These are phyloP conservation scores for Drosophila subsilvestris DNA, from an alignment of 2,888 invertebrate genomes.

Conservation along the genomic window DNA sequence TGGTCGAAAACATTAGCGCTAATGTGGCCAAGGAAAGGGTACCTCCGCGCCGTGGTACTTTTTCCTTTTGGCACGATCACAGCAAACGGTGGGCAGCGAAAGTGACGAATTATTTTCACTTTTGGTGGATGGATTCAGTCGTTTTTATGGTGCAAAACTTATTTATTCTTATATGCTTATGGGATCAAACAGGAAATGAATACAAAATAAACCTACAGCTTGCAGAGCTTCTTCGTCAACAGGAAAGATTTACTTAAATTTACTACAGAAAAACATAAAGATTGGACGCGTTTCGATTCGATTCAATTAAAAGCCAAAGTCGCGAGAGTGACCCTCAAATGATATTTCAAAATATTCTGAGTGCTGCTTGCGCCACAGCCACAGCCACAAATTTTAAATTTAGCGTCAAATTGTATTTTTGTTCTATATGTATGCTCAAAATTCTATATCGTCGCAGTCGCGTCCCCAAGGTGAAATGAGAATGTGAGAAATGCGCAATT, in stretches of 20 bases:
- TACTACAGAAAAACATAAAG: slow-evolving; percentile 39
- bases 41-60: slow-evolving; percentile 2
- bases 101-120: slow-evolving; percentile 68
- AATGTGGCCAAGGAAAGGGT: slow-evolving; percentile 56
- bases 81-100: slow-evolving; percentile 55
- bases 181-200: slow-evolving; percentile 38
- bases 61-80: slow-evolving; percentile 54
- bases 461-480: slow-evolving; percentile 70
- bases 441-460: slow-evolving; percentile 5
- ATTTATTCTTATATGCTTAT: slow-evolving; percentile 45
- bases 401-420: slow-evolving; percentile 65
- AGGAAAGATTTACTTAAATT: slow-evolving; percentile 51
- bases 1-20: slow-evolving; percentile 51
- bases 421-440: slow-evolving; percentile 31
- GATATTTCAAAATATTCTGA: slow-evolving; percentile 74
- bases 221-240: slow-evolving; percentile 48
- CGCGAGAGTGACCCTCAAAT: slow-evolving; percentile 78
- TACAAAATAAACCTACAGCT: slow-evolving; percentile 18
- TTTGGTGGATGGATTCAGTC: slow-evolving; percentile 24
- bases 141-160: slow-evolving; percentile 23
- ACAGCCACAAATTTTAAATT: slow-evolving; percentile 69
- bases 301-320: slow-evolving; percentile 60
- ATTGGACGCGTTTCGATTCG: slow-evolving; percentile 30
- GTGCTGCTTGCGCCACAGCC: slow-evolving; percentile 55
- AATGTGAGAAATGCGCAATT: slow-evolving; percentile 73